Conservation (phyloP, 2,797 vertebrate genomes). For the Emys orbicularis region DNA sequence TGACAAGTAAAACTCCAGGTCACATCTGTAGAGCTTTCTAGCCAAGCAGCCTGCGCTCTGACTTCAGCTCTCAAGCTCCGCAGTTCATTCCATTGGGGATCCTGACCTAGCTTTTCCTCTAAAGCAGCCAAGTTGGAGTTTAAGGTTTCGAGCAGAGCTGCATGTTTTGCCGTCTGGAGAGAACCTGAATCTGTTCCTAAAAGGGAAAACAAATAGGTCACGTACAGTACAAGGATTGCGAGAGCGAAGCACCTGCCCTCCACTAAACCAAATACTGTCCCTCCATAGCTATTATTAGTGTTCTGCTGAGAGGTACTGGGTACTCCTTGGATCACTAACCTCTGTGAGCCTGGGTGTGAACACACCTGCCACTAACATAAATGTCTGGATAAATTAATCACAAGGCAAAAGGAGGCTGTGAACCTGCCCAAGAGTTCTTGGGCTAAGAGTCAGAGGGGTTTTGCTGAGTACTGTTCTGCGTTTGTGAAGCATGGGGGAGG, state of each 20-base stretch:
- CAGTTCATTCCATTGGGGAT: conserved; percentile 62
- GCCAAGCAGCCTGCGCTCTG: conserved; percentile 71
- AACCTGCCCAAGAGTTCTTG: not conserved
- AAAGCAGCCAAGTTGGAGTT: conserved; percentile 80
- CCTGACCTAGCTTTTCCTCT: conserved; percentile 77
- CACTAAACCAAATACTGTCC: not conserved
- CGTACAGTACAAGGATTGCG: not conserved
- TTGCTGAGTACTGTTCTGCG: not conserved
- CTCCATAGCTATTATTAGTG: not conserved
- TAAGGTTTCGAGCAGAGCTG: conserved; percentile 81
- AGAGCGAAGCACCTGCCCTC: not conserved
- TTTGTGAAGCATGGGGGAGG: not conserved
- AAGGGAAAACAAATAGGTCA: not conserved
- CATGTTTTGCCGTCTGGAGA: conserved; percentile 75
- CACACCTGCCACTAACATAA: not conserved
- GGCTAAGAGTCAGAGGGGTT: not conserved
- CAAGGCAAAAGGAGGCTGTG: not conserved
- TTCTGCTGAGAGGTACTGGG: not conserved
- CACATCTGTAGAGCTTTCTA: conserved; percentile 70
- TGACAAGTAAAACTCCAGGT: conserved; percentile 88
- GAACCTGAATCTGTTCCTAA: conserved; percentile 72
- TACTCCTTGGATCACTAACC: not conserved
- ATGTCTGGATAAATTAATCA: not conserved
- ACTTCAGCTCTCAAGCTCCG: conserved; percentile 66
- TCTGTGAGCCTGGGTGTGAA: not conserved